phyloP scores from a whole-genome alignment of 2,888 invertebrate genomes.

The Ichneumon xanthorius region DNA sequence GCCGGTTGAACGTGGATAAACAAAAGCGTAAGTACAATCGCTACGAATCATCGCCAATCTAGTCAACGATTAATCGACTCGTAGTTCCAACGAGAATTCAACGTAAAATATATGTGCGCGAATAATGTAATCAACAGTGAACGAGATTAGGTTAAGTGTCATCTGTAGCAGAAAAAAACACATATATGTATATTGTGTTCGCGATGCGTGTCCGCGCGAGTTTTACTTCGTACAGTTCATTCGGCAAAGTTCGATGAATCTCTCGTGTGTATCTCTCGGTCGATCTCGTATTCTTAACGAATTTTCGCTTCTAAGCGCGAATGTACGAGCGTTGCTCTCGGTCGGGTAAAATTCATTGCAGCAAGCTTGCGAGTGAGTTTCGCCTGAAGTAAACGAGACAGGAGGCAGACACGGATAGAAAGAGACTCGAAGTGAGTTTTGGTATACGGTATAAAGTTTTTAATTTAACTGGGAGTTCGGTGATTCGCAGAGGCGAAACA shows the following conservation, averaged over 20 bases:
- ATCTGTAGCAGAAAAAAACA: not conserved
- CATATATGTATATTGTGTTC: not conserved
- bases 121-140: not conserved
- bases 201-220: not conserved
- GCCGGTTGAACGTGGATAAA: constrained; percentile 27
- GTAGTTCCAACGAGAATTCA: not conserved
- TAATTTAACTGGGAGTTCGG: constrained; percentile 48
- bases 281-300: not conserved
- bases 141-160: constrained; percentile 12
- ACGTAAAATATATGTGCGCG: not conserved
- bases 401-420: not conserved
- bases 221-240: not conserved
- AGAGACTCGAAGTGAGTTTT: constrained; percentile 45
- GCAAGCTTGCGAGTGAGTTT: constrained; percentile 1
- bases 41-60: not conserved
- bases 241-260: constrained; percentile 9
- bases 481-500: constrained; percentile 41
- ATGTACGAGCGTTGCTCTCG: not conserved
- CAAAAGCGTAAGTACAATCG: not conserved
- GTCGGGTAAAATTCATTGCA: constrained; percentile 13
- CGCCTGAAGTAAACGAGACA: constrained; percentile 4
- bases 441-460: constrained; percentile 44
- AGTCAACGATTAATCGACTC: not conserved
- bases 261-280: not conserved
- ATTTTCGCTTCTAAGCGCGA: not conserved